phyloP scores from a whole-genome alignment of 2,888 invertebrate species.

The Desoria tigrina region DNA sequence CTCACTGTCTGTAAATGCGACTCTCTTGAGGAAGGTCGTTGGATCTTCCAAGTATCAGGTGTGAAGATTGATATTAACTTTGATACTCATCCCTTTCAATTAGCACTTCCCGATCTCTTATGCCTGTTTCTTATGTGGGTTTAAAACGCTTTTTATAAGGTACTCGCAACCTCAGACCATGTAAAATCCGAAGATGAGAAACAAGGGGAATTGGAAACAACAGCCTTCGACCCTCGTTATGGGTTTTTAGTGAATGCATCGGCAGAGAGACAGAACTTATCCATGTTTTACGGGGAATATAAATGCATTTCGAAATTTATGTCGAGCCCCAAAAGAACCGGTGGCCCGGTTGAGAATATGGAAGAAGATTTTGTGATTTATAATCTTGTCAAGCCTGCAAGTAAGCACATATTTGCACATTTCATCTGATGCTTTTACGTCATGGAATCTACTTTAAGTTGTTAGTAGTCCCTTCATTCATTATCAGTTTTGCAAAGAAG shows the following conservation, averaged over 20 bases:
- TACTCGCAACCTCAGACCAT: too few relatives aligned
- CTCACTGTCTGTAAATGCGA: conserved; percentile 23
- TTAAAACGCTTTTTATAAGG: too few relatives aligned
- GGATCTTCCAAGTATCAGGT: background rate
- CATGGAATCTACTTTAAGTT: too few relatives aligned
- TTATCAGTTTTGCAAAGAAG: too few relatives aligned
- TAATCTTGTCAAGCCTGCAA: conserved; percentile 31
- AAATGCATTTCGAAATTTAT: conserved; percentile 30
- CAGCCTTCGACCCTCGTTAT: conserved; percentile 25
- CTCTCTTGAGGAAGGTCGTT: conserved; percentile 21
- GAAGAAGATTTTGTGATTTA: conserved; percentile 40
- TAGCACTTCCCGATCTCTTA: too few relatives aligned
- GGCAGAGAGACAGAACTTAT: conserved; percentile 12
- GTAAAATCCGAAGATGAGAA: too few relatives aligned
- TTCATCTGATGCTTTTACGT: too few relatives aligned
- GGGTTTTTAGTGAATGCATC: conserved; percentile 28
- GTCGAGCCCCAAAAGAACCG: background rate
- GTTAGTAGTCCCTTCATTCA: too few relatives aligned
- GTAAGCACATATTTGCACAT: conserved; percentile 24
- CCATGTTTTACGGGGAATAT: conserved; percentile 35
- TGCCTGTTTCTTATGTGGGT: too few relatives aligned
- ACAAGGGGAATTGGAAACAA: too few relatives aligned
- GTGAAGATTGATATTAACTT: background rate
- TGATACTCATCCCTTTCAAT: too few relatives aligned
- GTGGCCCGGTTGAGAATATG: background rate